phyloP scores from a whole-genome alignment of 1,140 invertebrate species.

The Solenopsis invicta region DNA sequence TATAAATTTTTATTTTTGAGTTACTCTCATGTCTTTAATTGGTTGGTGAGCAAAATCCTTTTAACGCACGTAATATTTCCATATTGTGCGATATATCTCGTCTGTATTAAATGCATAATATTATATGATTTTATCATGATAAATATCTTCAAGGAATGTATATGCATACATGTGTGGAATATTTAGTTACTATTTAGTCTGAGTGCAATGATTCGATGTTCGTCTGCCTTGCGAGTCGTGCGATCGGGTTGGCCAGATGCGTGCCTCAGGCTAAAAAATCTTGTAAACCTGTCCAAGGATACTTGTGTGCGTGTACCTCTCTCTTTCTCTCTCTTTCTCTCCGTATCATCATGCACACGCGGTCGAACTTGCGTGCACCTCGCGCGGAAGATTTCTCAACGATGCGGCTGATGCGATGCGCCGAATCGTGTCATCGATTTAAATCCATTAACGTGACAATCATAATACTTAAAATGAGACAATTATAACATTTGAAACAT shows the following conservation, averaged over 20 bases:
- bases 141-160: background rate
- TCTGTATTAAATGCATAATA: background rate
- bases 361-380: slow-evolving; percentile 31
- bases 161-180: background rate
- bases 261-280: slow-evolving; percentile 42
- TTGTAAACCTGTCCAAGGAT: slow-evolving; percentile 60
- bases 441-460: slow-evolving; percentile 42
- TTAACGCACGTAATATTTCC: background rate
- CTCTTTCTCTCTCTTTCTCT: background rate
- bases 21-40: background rate
- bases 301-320: slow-evolving; percentile 26
- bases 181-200: slow-evolving; percentile 67
- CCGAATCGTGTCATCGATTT: slow-evolving; percentile 50
- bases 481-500: background rate
- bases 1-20: background rate
- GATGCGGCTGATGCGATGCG: slow-evolving; percentile 6
- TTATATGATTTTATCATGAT: too few relatives aligned
- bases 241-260: slow-evolving; percentile 65
- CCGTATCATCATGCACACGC: slow-evolving; percentile 23
- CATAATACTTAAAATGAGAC: slow-evolving; percentile 66
- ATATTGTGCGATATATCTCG: background rate
- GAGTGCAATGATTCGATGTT: slow-evolving; percentile 70
- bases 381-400: slow-evolving; percentile 34
- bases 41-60: background rate
- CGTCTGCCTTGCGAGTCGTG: slow-evolving; percentile 56